Evolutionary conservation across 2,797 vertebrate species (phyloP).

Genomic region (Channallabes apus): DNA sequence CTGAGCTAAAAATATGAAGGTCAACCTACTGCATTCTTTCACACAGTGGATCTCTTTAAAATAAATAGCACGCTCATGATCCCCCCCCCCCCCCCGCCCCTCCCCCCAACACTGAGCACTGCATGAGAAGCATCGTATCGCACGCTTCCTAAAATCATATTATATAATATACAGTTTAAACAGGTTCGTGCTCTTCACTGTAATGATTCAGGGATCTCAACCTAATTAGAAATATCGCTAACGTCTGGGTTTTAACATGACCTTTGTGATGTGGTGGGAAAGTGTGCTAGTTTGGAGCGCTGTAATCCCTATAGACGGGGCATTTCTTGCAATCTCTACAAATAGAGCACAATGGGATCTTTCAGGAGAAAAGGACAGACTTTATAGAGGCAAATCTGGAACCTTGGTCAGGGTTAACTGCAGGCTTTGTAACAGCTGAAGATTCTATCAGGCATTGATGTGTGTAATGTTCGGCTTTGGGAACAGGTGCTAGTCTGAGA

Average conservation of each 20-base stretch:
- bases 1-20: conserved; percentile 25
- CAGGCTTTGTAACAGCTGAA: conserved; percentile 15
- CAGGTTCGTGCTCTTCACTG: not conserved
- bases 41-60: not conserved
- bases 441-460: not conserved
- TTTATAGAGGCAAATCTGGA: not conserved
- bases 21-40: conserved; percentile 30
- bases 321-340: not conserved
- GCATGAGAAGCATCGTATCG: too few relatives aligned
- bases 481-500: conserved; percentile 27
- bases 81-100: not conserved
- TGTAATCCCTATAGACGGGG: not conserved
- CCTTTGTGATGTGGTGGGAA: not conserved
- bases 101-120: not conserved
- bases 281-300: not conserved
- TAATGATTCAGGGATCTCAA: not conserved
- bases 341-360: not conserved
- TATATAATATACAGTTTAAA: not conserved
- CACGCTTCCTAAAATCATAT: not conserved
- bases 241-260: not conserved
- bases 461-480: not conserved
- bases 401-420: not conserved
- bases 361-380: not conserved
- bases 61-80: not conserved
- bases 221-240: not conserved